phyloP scores from a whole-genome alignment of 2,888 invertebrate genomes.

The Drosophila antonietae region DNA sequence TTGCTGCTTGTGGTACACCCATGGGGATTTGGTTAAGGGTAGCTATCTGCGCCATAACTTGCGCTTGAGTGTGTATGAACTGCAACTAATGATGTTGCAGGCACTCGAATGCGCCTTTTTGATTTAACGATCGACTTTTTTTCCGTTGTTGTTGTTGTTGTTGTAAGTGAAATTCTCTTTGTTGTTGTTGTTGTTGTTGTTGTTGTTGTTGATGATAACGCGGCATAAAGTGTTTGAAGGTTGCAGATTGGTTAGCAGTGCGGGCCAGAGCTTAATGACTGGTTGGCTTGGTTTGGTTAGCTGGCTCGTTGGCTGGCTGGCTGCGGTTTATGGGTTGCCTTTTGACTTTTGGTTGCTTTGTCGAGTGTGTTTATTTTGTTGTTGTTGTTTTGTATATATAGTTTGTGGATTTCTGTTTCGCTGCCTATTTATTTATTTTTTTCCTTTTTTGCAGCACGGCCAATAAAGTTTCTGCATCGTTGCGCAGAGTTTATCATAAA shows the following conservation, averaged over 20 bases:
- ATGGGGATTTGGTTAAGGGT: constrained; percentile 20
- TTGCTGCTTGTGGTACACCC: constrained; percentile 1
- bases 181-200: constrained; percentile 10
- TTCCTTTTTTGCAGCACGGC: constrained; percentile 16
- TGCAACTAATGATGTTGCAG: constrained; percentile 82
- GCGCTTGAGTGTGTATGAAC: constrained; percentile 79
- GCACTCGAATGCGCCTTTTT: constrained; percentile 79
- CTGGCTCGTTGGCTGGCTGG: constrained; percentile 44
- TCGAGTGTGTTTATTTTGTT: constrained; percentile 3
- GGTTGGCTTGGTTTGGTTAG: constrained; percentile 60
- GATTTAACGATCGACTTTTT: constrained; percentile 79
- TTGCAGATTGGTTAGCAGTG: background rate
- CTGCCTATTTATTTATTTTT: too few relatives aligned
- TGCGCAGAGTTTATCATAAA: constrained; percentile 51
- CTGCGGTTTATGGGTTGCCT: constrained; percentile 70
- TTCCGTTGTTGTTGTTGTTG: background rate
- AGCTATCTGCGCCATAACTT: constrained; percentile 71
- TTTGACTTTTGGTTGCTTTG: constrained; percentile 44
- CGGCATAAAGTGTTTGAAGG: constrained; percentile 17
- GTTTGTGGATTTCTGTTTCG: constrained; percentile 9
- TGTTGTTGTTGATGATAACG: constrained; percentile 30
- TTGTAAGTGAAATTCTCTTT: constrained; percentile 7
- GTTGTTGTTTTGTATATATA: background rate
- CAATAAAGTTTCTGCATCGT: constrained; percentile 60
- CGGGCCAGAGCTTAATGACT: constrained; percentile 65